Conservation (phyloP, 1,140 invertebrate genomes). For the Onthophagus taurus region DNA sequence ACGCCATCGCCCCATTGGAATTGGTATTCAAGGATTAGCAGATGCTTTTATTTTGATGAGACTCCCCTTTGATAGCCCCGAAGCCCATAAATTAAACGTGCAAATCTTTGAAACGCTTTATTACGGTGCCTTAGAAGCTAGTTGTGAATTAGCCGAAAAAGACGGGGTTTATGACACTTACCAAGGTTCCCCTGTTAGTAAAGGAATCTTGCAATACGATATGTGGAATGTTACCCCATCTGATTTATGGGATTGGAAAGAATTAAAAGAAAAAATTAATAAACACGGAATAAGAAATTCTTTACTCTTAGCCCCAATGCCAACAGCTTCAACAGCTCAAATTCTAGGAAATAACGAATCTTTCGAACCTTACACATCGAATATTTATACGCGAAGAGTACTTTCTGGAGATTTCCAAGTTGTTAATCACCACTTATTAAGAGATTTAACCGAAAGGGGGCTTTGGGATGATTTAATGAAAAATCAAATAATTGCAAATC, state of each 20-base stretch:
- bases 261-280: constrained; percentile 77
- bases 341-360: constrained; percentile 99
- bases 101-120: constrained; percentile 99
- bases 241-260: constrained; percentile 81
- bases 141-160: constrained; percentile 87
- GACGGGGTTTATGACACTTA: constrained; percentile 88
- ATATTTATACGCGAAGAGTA: constrained; percentile 91
- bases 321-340: constrained; percentile 97
- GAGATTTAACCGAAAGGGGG: constrained; percentile 82
- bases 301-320: constrained; percentile 94
- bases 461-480: constrained; percentile 98
- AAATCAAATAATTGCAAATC: constrained; percentile 82
- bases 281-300: constrained; percentile 92
- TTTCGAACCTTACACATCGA: constrained; percentile 96
- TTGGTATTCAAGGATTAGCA: constrained; percentile 94
- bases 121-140: constrained; percentile 92
- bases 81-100: constrained; percentile 82
- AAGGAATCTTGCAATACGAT: constrained; percentile 95
- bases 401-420: constrained; percentile 85
- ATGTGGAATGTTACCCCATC: constrained; percentile 95
- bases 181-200: constrained; percentile 81
- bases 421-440: constrained; percentile 93
- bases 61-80: constrained; percentile 80
- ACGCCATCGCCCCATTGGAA: constrained; percentile 89
- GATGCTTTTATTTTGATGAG: constrained; percentile 95